phyloP scores from a whole-genome alignment of 2,797 vertebrate species.

The Paratrypauchen microcephalus region DNA sequence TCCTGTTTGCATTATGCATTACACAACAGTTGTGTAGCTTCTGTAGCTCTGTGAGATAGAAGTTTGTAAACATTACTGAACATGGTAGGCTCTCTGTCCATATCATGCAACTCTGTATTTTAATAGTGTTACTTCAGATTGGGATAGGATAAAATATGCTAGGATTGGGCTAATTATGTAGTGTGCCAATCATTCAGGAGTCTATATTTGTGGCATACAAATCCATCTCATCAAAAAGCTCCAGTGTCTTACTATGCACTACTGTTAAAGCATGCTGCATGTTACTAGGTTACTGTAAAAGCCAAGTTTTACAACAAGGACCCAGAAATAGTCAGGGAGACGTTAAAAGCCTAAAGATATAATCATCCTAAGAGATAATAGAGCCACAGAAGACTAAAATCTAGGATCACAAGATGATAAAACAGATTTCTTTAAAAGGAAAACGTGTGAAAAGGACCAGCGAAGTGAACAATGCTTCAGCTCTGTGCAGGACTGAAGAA shows the following conservation, averaged over 20 bases:
- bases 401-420: neutral
- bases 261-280: neutral
- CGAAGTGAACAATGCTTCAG: slow-evolving; percentile 5
- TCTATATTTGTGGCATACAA: neutral
- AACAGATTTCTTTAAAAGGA: neutral
- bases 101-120: neutral
- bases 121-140: no score
- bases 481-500: slow-evolving; percentile 39
- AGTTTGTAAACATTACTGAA: neutral
- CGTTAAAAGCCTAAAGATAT: neutral
- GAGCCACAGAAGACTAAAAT: neutral
- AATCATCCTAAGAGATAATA: neutral
- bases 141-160: neutral
- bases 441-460: neutral
- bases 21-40: neutral
- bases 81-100: neutral
- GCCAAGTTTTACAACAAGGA: neutral
- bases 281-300: neutral
- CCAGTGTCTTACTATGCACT: neutral
- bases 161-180: no score
- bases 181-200: neutral
- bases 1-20: slow-evolving; percentile 3
- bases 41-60: neutral
- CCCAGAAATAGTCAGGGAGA: neutral
- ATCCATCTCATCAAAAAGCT: neutral